Base-by-base conservation (phyloP, 2,888 invertebrate species). In the Drosophila ezoana region DNA sequence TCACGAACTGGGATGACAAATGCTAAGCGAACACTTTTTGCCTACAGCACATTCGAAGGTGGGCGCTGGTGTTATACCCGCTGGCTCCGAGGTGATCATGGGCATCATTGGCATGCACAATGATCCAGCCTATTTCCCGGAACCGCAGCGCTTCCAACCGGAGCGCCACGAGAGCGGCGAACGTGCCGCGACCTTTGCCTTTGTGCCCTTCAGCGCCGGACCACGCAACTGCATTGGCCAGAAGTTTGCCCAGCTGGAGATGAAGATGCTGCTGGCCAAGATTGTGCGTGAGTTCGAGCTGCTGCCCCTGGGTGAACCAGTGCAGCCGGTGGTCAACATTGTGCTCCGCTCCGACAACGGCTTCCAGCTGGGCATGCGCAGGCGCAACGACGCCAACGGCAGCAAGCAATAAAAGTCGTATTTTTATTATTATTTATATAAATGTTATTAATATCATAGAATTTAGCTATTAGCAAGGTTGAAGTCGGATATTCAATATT, bases 191-290 rank as follows among this genome's bases (percentile, higher is more conserved):
- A 75, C 79, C 6, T 91, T 81, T 45, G 67, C 82, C 23, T 84
- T 65, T 48, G 59, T 90, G n/a, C 91, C 91, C 6, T 91, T 91
- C 33, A 90, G 90, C 44, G 91, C 91, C 4, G 91, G 90, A 11
- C 94, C 94, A 0, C 93, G 95, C 51, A 95, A 90, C 54, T 90
- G 91, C 23, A 87, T 90, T 33, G 91, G 91, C 4, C 89, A 91
- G 47, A 91, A 90, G 59, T 91, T 90, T 49, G 90, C 90, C 8
- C 75, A 73, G 68, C 67, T 90, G 37, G 89, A 90, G 61, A 85
- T 90, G 76, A 90, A 90, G 57, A 79, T 79, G 62, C 32, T 89
- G 35, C 56, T 90, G 58, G 70, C 79, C n/a, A 90, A 90, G 57
- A 79, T 90, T 28, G 65, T 90, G 32, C 60, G 85, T 1, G 71